Conservation (phyloP, 2,113 vertebrate genomes). For the Sylvia atricapilla region DNA sequence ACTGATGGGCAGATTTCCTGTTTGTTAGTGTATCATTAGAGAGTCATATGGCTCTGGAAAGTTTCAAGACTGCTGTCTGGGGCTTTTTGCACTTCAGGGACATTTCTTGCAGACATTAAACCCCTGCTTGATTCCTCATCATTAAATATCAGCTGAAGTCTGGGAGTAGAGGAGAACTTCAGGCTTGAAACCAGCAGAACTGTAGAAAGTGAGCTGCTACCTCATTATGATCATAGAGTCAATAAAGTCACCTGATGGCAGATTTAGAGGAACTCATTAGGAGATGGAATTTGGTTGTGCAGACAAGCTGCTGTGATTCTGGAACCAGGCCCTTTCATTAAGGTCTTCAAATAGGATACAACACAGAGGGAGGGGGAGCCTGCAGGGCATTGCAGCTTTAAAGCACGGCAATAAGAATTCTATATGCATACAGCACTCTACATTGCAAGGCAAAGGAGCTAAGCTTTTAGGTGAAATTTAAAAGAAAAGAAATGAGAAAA, state of each 20-base stretch:
- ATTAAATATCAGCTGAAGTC: constrained; percentile 62
- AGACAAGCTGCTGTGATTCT: constrained; percentile 63
- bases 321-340: constrained; percentile 67
- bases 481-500: constrained; percentile 19
- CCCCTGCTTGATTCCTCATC: constrained; percentile 55
- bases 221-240: constrained; percentile 76
- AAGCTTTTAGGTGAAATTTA: neutral
- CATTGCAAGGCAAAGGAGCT: neutral
- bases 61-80: constrained; percentile 37
- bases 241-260: constrained; percentile 79
- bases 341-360: constrained; percentile 67
- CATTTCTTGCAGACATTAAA: constrained; percentile 62
- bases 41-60: constrained; percentile 64
- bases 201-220: constrained; percentile 65
- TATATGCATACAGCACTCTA: neutral
- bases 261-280: constrained; percentile 79
- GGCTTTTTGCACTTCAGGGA: constrained; percentile 22
- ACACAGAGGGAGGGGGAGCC: constrained; percentile 32
- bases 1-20: constrained; percentile 67
- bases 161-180: neutral
- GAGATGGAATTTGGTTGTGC: constrained; percentile 65
- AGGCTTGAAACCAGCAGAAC: constrained; percentile 34
- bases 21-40: constrained; percentile 56
- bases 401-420: constrained; percentile 17
- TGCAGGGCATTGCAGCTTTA: constrained; percentile 26